Evolutionary conservation across 2,888 invertebrate genomes (phyloP).

Genomic region (Zeuzera pyrina): DNA sequence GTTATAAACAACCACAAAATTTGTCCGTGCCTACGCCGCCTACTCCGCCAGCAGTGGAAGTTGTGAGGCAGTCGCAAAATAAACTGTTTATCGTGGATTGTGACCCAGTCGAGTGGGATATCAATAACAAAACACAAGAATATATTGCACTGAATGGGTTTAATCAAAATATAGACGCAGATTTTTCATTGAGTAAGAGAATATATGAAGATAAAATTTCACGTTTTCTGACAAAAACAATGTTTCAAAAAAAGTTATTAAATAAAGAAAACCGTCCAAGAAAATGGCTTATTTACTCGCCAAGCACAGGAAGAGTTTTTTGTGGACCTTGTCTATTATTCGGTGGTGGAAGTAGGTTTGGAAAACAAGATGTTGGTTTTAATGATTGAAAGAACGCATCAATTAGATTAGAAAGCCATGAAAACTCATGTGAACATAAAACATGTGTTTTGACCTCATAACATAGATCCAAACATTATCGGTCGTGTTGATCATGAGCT

Average conservation of each 20-base stretch:
- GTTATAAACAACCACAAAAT: conserved; percentile 6
- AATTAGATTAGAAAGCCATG: conserved; percentile 5
- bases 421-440: conserved; percentile 4
- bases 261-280: conserved; percentile 7
- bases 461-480: conserved; percentile 3
- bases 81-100: conserved; percentile 6
- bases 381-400: conserved; percentile 7
- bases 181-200: conserved; percentile 9
- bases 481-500: conserved; percentile 3
- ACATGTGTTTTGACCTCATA: conserved; percentile 6
- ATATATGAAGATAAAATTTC: conserved; percentile 8
- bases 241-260: conserved; percentile 6
- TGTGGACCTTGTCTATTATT: conserved; percentile 6
- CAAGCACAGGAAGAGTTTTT: conserved; percentile 6
- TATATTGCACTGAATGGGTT: conserved; percentile 9
- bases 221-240: conserved; percentile 8
- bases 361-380: conserved; percentile 5
- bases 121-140: conserved; percentile 8
- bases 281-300: conserved; percentile 7
- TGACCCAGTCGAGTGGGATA: conserved; percentile 9
- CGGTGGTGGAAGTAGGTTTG: conserved; percentile 5
- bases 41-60: conserved; percentile 5
- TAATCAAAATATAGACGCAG: conserved; percentile 8
- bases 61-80: conserved; percentile 5
- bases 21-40: conserved; percentile 4